phyloP scores from a whole-genome alignment of 64 coral and sea anemone genomes.

The Dendronephthya gigantea region DNA sequence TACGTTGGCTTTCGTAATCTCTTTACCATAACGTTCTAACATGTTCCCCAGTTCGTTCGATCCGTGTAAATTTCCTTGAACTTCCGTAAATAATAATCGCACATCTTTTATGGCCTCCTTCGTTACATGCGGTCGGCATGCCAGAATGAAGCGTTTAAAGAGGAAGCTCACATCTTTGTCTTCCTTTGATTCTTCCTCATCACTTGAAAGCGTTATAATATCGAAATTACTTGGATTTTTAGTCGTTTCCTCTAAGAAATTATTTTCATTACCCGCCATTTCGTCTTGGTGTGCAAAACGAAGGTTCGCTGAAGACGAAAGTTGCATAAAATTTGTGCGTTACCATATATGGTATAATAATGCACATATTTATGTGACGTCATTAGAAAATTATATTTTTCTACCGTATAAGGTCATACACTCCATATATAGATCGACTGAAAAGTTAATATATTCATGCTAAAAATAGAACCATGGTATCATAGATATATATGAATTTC shows the following conservation, averaged over 20 bases:
- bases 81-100: neutral
- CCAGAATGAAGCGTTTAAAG: conserved; percentile 3
- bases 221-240: neutral
- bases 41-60: neutral
- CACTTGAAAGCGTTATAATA: neutral
- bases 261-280: neutral
- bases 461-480: neutral
- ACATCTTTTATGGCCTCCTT: neutral
- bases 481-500: no score
- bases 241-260: neutral
- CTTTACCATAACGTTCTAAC: neutral
- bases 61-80: neutral
- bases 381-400: neutral
- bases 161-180: neutral
- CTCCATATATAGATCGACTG: neutral
- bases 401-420: neutral
- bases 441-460: neutral
- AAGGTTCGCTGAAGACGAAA: no score
- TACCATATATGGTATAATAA: conserved; percentile 10
- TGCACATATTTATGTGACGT: neutral
- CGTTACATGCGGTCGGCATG: neutral
- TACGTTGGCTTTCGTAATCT: neutral
- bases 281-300: neutral
- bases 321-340: no score
- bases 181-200: neutral